These are phyloP conservation scores for Cherax quadricarinatus DNA, from an alignment of 1,140 invertebrate genomes.

Conservation along the genomic window DNA sequence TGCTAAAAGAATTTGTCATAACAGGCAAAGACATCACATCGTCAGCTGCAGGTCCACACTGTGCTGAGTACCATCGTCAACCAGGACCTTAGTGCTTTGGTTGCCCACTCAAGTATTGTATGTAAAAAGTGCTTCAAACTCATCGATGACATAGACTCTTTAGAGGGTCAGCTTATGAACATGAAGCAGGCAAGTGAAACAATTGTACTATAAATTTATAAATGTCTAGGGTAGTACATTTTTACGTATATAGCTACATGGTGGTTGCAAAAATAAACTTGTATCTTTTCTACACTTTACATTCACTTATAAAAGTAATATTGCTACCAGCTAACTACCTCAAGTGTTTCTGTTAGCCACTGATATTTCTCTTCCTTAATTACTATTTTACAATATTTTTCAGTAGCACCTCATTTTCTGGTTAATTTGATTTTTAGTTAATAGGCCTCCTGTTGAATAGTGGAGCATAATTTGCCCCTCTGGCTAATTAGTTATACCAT, in stretches of 20 bases:
- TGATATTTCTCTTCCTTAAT: too few relatives aligned
- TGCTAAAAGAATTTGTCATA: not conserved
- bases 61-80: constrained; percentile 60
- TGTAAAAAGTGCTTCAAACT: constrained; percentile 69
- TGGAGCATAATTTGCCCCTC: too few relatives aligned
- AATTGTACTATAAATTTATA: not conserved
- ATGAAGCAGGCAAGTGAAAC: constrained; percentile 50
- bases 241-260: not conserved
- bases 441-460: too few relatives aligned
- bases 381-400: too few relatives aligned
- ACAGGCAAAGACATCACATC: constrained; percentile 66
- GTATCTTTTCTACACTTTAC: too few relatives aligned
- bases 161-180: constrained; percentile 62
- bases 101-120: constrained; percentile 52
- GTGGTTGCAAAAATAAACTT: not conserved
- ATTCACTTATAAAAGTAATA: too few relatives aligned
- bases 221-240: not conserved
- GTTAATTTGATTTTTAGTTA: too few relatives aligned
- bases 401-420: too few relatives aligned
- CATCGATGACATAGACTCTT: constrained; percentile 66
- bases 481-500: too few relatives aligned
- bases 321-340: too few relatives aligned
- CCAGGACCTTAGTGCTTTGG: constrained; percentile 41
- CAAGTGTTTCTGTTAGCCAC: too few relatives aligned
- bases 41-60: constrained; percentile 47